Evolutionary conservation across 2,113 vertebrate species (phyloP), one percentile per base, ranked within the genome.

Genomic region (Periophthalmodon schlosseri): DNA sequence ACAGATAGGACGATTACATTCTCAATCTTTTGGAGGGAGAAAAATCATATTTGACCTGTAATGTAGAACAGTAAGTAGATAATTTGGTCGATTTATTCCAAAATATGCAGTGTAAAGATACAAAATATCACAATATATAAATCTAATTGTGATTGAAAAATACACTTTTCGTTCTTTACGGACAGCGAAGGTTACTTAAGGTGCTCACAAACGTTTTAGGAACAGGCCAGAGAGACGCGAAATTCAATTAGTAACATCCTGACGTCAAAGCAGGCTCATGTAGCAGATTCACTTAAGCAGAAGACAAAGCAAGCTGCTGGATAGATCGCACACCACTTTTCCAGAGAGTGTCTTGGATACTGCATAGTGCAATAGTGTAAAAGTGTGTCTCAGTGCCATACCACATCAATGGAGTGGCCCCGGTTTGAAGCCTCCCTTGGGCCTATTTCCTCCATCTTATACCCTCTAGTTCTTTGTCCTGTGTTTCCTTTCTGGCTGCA

Each of bases 401-500:
- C 63, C 63, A 65, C 63, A 65, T 65, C 34, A 39, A 65, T 44
- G 34, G 11, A 21, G 63, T 21, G 63, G 36, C 63, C 33, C 34
- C 39, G 34, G 63, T 44, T 21, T 12, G 34, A 65, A 39, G 34
- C 34, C 34, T 39, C 34, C 20, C 34, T 8, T 44, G 34, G 63
- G 63, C 20, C 34, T n/a, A n/a, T 44, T 65, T 44, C 20, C 33
- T 65, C 34, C 63, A n/a, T 65, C 63, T 64, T 64, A 36, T 33
- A 64, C 61, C 16, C 61, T 64, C 61, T 36, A 16, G 3, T 14
- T 60, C 33, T 64, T 65, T 12, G 63, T 65, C 63, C 63, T 20
- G 34, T n/a, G 33, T n/a, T 44, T 65, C 63, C 34, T 65, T 34
- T 65, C 33, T 39, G 63, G 18, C 63, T 65, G 63, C 34, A 65